These are phyloP conservation scores for Epistrophe grossulariae DNA, from an alignment of 2,888 invertebrate genomes.

Conservation along the genomic window DNA sequence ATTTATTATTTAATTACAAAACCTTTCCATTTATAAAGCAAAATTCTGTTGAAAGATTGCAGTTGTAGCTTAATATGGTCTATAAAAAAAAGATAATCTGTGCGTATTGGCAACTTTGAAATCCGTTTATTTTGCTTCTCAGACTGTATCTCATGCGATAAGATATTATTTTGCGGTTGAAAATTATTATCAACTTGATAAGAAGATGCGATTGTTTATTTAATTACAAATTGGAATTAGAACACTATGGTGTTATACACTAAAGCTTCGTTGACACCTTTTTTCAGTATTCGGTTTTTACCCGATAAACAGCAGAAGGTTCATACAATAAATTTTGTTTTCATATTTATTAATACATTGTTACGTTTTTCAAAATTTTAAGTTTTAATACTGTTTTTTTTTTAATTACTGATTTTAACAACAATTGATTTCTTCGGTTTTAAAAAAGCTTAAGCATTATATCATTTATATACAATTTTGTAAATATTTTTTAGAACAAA, in stretches of 20 bases:
- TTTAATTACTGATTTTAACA: too few relatives aligned
- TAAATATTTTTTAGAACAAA: too few relatives aligned
- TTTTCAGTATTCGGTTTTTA: too few relatives aligned
- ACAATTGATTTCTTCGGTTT: too few relatives aligned
- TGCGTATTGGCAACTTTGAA: conserved; percentile 9
- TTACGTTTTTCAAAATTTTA: too few relatives aligned
- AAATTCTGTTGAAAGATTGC: conserved; percentile 15
- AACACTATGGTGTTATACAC: background rate
- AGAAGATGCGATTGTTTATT: conserved; percentile 15
- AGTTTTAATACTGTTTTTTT: too few relatives aligned
- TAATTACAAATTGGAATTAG: background rate
- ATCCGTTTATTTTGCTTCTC: background rate
- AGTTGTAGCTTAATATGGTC: background rate
- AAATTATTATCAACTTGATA: conserved; percentile 24
- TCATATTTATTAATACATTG: too few relatives aligned
- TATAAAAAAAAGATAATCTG: conserved; percentile 2
- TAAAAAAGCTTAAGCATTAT: too few relatives aligned
- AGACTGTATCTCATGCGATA: conserved; percentile 29
- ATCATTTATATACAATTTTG: too few relatives aligned
- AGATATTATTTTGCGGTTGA: conserved; percentile 26
- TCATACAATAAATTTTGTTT: too few relatives aligned
- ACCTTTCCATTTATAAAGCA: background rate
- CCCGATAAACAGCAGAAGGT: too few relatives aligned
- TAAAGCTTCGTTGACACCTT: background rate
- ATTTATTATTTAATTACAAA: conserved; percentile 1